Evolutionary conservation across 2,113 vertebrate species (phyloP).

Genomic region (Oceanodroma tethys): DNA sequence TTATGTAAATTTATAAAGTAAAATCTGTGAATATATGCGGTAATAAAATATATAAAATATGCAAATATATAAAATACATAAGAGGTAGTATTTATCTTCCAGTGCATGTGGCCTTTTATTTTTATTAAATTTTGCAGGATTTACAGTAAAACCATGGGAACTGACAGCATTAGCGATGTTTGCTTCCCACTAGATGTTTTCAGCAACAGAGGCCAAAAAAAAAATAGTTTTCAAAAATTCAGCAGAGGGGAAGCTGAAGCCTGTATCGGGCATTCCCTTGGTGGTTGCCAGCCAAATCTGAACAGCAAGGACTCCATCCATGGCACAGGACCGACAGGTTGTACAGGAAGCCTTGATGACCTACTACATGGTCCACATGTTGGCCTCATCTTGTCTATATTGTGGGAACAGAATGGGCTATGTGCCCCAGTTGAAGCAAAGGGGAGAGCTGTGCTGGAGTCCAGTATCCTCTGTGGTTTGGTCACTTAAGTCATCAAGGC

Average conservation of each 20-base stretch:
- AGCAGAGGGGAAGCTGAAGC: not conserved
- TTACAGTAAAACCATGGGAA: not conserved
- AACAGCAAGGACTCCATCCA: not conserved
- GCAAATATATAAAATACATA: not conserved
- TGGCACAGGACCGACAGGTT: not conserved
- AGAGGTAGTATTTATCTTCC: not conserved
- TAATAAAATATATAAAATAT: not conserved
- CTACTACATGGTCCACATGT: accelerated
- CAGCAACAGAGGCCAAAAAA: not conserved
- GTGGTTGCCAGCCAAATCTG: not conserved
- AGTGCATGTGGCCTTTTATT: not conserved
- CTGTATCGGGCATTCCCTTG: accelerated
- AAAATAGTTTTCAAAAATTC: not conserved
- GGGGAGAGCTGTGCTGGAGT: not conserved
- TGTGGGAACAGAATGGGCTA: not conserved
- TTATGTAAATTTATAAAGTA: not conserved
- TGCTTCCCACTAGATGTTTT: not conserved
- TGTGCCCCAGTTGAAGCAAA: not conserved
- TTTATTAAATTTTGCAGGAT: not conserved
- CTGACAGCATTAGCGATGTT: not conserved
- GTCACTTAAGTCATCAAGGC: not conserved
- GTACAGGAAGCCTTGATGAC: not conserved
- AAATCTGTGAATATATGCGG: not conserved
- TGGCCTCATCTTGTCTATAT: accelerated
- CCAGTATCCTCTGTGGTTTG: not conserved